Evolutionary conservation across 1,140 invertebrate genomes (phyloP).

Genomic region (Marisa cornuarietis): DNA sequence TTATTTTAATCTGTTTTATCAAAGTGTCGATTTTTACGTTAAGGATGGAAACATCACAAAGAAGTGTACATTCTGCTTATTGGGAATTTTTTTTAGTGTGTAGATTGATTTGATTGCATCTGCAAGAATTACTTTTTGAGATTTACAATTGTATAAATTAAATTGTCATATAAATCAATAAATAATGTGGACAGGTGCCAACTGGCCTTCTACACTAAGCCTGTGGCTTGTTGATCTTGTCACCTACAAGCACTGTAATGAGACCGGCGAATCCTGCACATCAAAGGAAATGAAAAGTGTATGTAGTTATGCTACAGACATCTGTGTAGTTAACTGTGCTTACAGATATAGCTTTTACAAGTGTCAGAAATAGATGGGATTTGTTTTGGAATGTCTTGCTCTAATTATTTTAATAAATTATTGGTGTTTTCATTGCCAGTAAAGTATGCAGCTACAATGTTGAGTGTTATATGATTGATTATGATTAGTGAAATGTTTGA

Average conservation of each 20-base stretch:
- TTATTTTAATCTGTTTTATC: neutral
- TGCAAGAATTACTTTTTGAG: too few relatives aligned
- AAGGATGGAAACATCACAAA: too few relatives aligned
- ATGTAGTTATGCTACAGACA: neutral
- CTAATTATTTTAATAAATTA: too few relatives aligned
- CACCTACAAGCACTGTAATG: slow-evolving; percentile 79
- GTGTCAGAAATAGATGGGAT: too few relatives aligned
- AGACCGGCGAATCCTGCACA: slow-evolving; percentile 50
- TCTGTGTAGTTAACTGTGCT: too few relatives aligned
- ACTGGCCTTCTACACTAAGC: slow-evolving; percentile 93
- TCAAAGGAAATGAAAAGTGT: slow-evolving; percentile 20
- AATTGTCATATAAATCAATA: neutral
- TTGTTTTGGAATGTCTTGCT: too few relatives aligned
- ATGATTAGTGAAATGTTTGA: too few relatives aligned
- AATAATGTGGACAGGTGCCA: slow-evolving; percentile 73
- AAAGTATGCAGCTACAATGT: too few relatives aligned
- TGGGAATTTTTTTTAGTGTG: neutral
- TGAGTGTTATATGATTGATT: too few relatives aligned
- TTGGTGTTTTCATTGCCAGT: too few relatives aligned
- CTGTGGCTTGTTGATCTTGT: slow-evolving; percentile 92
- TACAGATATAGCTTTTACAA: too few relatives aligned
- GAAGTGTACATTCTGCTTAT: too few relatives aligned
- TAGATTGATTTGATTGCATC: neutral
- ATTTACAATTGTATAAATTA: neutral
- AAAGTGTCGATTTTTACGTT: neutral